These are phyloP conservation scores for Euwallacea similis DNA, from an alignment of 1,140 invertebrate species.

Conservation along the genomic window DNA sequence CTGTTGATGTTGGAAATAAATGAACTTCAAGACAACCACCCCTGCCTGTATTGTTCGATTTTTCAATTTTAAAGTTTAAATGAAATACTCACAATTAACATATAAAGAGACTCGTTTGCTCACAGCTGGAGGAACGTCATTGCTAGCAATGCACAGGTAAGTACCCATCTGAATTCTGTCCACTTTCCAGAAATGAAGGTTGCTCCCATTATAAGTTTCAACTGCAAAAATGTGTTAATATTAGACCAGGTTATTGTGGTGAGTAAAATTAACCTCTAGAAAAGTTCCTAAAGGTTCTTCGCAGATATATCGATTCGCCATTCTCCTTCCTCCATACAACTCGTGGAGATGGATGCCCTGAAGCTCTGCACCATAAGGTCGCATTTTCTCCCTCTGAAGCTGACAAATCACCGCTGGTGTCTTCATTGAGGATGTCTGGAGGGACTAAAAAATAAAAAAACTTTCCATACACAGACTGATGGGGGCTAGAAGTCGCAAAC, in stretches of 20 bases:
- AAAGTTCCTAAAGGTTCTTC: slow-evolving; percentile 64
- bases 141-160: slow-evolving; percentile 85
- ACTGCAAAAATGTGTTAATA: slow-evolving; percentile 56
- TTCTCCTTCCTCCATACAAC: slow-evolving; percentile 73
- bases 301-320: slow-evolving; percentile 68
- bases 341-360: slow-evolving; percentile 71
- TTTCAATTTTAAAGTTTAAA: slow-evolving; percentile 3
- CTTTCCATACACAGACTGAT: no score
- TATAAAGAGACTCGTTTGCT: slow-evolving; percentile 83
- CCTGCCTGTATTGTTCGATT: background rate
- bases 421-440: slow-evolving; percentile 75
- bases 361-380: slow-evolving; percentile 76
- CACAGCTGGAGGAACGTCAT: slow-evolving; percentile 86
- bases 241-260: background rate
- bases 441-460: slow-evolving; percentile 66
- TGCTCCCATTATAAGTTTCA: slow-evolving; percentile 73
- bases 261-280: slow-evolving; percentile 59
- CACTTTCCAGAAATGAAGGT: slow-evolving; percentile 71
- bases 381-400: slow-evolving; percentile 80
- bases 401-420: slow-evolving; percentile 75
- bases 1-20: no score
- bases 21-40: no score
- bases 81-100: slow-evolving; percentile 80
- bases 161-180: slow-evolving; percentile 84
- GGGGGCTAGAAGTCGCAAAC: no score